Conservation (phyloP, 2,888 invertebrate genomes). For the Cheiracanthium punctorium region DNA sequence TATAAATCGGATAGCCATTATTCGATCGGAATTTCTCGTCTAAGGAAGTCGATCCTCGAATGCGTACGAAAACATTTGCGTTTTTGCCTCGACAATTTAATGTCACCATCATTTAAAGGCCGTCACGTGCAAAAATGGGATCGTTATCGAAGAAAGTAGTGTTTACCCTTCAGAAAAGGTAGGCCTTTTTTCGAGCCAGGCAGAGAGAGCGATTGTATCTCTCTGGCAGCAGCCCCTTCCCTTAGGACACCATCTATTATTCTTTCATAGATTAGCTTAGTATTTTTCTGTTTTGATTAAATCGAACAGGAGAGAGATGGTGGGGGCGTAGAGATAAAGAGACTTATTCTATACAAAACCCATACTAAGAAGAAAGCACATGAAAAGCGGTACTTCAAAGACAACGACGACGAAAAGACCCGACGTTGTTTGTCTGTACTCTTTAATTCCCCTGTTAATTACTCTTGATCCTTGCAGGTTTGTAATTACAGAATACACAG, state of each 20-base stretch:
- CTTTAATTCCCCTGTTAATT: conserved; percentile 71
- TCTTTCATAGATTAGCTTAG: conserved; percentile 70
- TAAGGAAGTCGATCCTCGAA: neutral
- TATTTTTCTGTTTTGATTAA: conserved; percentile 70
- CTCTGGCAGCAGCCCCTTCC: conserved; percentile 59
- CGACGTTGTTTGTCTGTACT: conserved; percentile 66
- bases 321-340: conserved; percentile 44
- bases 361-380: conserved; percentile 45
- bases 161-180: conserved; percentile 68
- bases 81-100: conserved; percentile 18
- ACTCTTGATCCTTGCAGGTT: conserved; percentile 69
- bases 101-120: conserved; percentile 66
- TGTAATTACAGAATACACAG: conserved; percentile 67
- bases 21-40: neutral
- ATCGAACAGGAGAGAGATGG: conserved; percentile 40
- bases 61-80: neutral
- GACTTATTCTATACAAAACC: conserved; percentile 69
- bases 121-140: conserved; percentile 56
- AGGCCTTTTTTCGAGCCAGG: conserved; percentile 51
- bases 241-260: conserved; percentile 70
- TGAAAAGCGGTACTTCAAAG: conserved; percentile 67
- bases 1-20: neutral
- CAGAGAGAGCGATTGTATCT: conserved; percentile 60
- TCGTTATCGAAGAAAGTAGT: conserved; percentile 63
- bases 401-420: conserved; percentile 66